Base-by-base conservation (phyloP, 2,797 vertebrate species). In the Cuniculus paca region DNA sequence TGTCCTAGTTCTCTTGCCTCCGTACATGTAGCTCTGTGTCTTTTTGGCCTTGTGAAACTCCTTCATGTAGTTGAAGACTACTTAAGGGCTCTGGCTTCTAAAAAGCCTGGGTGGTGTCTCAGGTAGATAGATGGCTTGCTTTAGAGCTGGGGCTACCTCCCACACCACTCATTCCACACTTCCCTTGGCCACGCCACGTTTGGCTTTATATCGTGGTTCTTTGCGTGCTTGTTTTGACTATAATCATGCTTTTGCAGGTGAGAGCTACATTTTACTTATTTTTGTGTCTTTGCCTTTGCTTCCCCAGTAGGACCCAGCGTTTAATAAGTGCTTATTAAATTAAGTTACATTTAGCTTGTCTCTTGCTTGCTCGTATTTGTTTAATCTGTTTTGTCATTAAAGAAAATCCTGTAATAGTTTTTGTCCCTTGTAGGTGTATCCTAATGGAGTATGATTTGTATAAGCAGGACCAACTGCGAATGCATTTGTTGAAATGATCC, bases 381-480 rank as follows among this genome's bases (percentile, higher is more conserved):
- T 95, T 82, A 86, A 54, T 88, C 63, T 97, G n/a, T 42, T 52
- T 91, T 61, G n/a, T 93, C 45, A 84, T 86, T 74, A 3, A 89
- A 56, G 60, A 11, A 83, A 72, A 90, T 34, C 58, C 6, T n/a
- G 6, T 50, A 28, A 56, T 17, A 65, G 9, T 56, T 86, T 5
- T 86, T 16, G 28, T 61, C 24, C 85, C 39, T 77, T 74, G 68
- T 19, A 12, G 60, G 61, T 52, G 28, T 78, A 28, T 78, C 19
- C 87, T 94, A 54, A 56, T 65, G 36, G 1, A 5, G 8, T 72
- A 1, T 83, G n/a, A 60, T 87, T 77, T 77, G 74, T 45, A n/a
- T 58, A 50, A 82, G 24, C 58, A 36, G 79, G 28, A 65, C 48
- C 54, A 28, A 10, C 26, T 91, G 11, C 79, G n/a, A 45, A 31